Evolutionary conservation across 2,888 invertebrate species (phyloP).

Genomic region (Oligia strigilis): DNA sequence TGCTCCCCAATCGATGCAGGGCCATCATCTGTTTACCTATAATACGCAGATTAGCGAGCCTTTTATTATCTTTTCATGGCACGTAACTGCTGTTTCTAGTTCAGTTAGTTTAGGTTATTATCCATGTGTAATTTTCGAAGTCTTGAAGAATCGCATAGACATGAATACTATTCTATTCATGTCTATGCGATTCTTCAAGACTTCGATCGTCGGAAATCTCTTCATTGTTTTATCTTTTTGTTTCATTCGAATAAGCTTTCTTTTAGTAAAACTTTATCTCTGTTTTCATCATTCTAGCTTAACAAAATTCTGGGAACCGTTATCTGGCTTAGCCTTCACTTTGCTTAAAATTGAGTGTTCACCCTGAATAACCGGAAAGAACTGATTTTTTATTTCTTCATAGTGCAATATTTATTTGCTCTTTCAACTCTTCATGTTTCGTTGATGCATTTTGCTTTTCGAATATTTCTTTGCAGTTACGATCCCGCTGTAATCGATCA

Average conservation of each 20-base stretch:
- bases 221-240: slow-evolving; percentile 11
- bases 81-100: slow-evolving; percentile 34
- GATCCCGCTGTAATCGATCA: background rate
- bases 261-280: background rate
- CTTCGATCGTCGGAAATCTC: background rate
- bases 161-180: no score
- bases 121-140: slow-evolving; percentile 4
- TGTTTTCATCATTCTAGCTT: background rate
- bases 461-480: slow-evolving; percentile 1
- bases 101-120: slow-evolving; percentile 24
- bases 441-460: background rate
- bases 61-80: slow-evolving; percentile 51
- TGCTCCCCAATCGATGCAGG: slow-evolving; percentile 64
- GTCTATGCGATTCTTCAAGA: background rate
- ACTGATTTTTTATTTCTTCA: background rate
- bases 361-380: background rate
- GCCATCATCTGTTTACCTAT: slow-evolving; percentile 61
- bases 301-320: background rate
- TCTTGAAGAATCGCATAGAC: no score
- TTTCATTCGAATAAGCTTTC: slow-evolving; percentile 11
- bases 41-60: slow-evolving; percentile 56
- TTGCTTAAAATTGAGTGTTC: background rate
- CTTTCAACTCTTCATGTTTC: background rate
- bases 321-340: background rate
- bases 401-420: background rate